Evolutionary conservation across 2,797 vertebrate genomes (phyloP).

Genomic region (Pelochelys cantorii): DNA sequence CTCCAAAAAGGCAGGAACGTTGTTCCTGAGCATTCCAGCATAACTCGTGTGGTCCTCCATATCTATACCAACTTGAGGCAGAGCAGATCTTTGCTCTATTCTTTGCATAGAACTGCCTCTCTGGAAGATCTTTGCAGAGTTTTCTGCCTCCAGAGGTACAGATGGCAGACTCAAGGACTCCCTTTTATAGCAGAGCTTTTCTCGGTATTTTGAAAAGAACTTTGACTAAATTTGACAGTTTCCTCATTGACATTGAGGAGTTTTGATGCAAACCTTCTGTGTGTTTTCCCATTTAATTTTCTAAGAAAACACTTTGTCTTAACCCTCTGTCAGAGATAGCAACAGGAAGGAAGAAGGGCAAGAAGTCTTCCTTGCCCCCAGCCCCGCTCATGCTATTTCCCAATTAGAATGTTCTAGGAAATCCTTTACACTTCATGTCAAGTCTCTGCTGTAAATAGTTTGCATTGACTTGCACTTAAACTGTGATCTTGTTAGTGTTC

Average conservation of each 20-base stretch:
- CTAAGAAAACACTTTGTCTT: background rate
- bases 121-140: background rate
- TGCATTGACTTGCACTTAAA: background rate
- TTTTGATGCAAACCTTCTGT: background rate
- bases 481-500: background rate
- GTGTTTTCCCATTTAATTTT: background rate
- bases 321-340: background rate
- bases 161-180: background rate
- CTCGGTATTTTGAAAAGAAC: constrained; percentile 14
- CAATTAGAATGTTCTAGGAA: background rate
- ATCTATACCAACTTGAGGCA: background rate
- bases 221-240: background rate
- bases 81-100: background rate
- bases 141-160: background rate
- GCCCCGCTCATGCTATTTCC: background rate
- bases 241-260: background rate
- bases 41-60: background rate
- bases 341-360: background rate
- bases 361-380: background rate
- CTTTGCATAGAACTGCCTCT: background rate
- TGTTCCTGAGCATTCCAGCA: background rate
- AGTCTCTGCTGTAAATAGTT: background rate
- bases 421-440: background rate
- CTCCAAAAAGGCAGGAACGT: background rate
- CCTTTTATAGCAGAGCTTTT: background rate